These are phyloP conservation scores for Amia ocellicauda DNA, from an alignment of 2,113 vertebrate species.

Conservation along the genomic window DNA sequence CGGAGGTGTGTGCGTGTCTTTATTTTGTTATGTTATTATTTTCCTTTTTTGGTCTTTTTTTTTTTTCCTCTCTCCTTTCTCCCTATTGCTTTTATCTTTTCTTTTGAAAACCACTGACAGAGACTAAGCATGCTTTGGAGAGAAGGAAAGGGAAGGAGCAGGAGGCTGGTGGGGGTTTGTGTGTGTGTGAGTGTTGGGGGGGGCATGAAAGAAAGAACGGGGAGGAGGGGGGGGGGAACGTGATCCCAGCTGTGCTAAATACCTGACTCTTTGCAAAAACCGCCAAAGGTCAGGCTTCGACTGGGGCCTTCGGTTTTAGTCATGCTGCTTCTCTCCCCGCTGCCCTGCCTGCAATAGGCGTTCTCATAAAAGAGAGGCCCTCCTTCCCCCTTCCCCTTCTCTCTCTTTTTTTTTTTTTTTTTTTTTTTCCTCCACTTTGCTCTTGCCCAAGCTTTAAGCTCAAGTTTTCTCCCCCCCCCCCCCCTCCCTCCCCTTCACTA, in stretches of 20 bases:
- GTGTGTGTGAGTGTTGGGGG: constrained; percentile 9
- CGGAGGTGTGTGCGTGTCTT: constrained; percentile 8
- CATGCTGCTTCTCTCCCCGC: constrained; percentile 60
- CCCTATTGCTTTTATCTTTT: constrained; percentile 36
- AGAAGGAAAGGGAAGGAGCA: constrained; percentile 41
- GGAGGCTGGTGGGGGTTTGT: no score
- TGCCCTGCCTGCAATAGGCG: constrained; percentile 58
- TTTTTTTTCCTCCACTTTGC: constrained; percentile 33
- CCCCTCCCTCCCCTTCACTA: constrained; percentile 52
- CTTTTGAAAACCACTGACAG: constrained; percentile 62
- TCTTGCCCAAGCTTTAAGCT: constrained; percentile 48
- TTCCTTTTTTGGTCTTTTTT: constrained; percentile 37
- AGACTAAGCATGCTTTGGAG: constrained; percentile 53
- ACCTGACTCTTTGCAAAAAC: constrained; percentile 71
- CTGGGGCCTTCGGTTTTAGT: constrained; percentile 61
- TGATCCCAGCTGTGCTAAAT: constrained; percentile 72
- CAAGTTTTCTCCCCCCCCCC: constrained; percentile 55
- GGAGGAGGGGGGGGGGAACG: constrained; percentile 62
- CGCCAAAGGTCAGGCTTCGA: constrained; percentile 63
- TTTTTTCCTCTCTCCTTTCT: constrained; percentile 58
- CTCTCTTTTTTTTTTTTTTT: constrained; percentile 21
- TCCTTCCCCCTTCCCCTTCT: constrained; percentile 39
- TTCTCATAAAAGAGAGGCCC: constrained; percentile 73
- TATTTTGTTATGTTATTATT: constrained; percentile 25
- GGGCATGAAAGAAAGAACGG: constrained; percentile 37